Evolutionary conservation across 2,113 vertebrate species (phyloP).

Genomic region (Recurvirostra avosetta): DNA sequence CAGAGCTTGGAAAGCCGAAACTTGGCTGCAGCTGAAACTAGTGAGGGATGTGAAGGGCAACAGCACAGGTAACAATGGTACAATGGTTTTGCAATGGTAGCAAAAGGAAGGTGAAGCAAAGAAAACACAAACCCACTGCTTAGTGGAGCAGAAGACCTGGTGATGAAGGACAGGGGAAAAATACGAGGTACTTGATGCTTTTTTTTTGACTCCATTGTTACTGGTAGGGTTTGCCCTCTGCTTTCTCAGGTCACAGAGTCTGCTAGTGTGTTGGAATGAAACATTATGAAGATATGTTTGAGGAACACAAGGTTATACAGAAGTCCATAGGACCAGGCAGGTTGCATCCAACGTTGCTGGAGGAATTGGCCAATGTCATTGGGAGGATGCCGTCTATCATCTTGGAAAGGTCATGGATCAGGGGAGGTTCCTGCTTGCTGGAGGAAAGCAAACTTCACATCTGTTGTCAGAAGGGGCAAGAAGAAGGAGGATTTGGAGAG

Average conservation of each 20-base stretch:
- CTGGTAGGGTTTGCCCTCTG: not conserved
- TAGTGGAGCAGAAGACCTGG: not conserved
- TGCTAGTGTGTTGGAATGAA: not conserved
- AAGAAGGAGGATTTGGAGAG: not conserved
- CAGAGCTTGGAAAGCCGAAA: not conserved
- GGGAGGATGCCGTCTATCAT: not conserved
- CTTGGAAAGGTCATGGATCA: not conserved
- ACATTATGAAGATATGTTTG: not conserved
- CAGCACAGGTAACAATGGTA: too few species aligned
- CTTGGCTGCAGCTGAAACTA: not conserved
- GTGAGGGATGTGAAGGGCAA: not conserved
- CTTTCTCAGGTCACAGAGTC: not conserved
- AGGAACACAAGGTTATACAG: not conserved
- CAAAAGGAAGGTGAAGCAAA: not conserved
- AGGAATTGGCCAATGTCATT: not conserved
- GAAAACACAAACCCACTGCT: not conserved
- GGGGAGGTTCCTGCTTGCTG: not conserved
- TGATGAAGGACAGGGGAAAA: not conserved
- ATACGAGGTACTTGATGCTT: not conserved
- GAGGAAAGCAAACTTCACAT: not conserved
- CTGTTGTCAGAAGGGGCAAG: not conserved
- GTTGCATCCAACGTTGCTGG: not conserved
- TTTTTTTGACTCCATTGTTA: not conserved
- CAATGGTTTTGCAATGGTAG: not conserved
- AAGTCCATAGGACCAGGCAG: not conserved